Evolutionary conservation across 2,113 vertebrate species (phyloP).

Genomic region (Panthera uncia): DNA sequence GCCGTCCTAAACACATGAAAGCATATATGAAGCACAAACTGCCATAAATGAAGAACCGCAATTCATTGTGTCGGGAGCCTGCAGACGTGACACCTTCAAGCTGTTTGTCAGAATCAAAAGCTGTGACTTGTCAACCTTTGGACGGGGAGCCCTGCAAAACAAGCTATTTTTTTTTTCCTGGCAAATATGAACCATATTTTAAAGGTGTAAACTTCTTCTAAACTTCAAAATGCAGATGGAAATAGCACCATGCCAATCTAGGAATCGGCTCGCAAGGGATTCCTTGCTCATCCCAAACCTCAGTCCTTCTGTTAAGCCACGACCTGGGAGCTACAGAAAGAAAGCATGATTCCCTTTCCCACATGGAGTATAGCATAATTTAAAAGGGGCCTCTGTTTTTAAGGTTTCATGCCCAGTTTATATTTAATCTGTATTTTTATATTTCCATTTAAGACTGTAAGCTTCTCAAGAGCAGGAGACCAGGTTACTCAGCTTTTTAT

Average conservation of each 20-base stretch:
- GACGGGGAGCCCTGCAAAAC: constrained; percentile 77
- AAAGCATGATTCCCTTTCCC: background rate
- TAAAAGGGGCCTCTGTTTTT: constrained; percentile 33
- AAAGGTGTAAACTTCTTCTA: constrained; percentile 85
- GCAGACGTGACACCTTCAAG: constrained; percentile 83
- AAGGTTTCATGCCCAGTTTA: constrained; percentile 73
- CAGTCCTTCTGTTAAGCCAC: background rate
- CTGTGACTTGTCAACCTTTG: constrained; percentile 82
- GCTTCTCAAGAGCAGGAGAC: background rate
- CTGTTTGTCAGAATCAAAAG: constrained; percentile 82
- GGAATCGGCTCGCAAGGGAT: constrained; percentile 5
- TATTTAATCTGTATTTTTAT: constrained; percentile 50
- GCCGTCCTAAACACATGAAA: constrained; percentile 84
- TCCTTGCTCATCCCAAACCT: background rate
- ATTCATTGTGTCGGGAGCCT: constrained; percentile 77
- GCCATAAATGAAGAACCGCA: constrained; percentile 78
- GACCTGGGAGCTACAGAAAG: background rate
- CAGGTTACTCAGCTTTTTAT: background rate
- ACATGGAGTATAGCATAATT: background rate
- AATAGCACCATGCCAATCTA: constrained; percentile 58
- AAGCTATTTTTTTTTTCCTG: constrained; percentile 76
- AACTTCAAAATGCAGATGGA: constrained; percentile 76
- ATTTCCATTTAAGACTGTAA: background rate
- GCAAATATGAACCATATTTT: constrained; percentile 79
- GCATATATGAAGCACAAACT: constrained; percentile 71